These are phyloP conservation scores for Tipula vernalis DNA, from an alignment of 2,888 invertebrate genomes.

Conservation along the genomic window DNA sequence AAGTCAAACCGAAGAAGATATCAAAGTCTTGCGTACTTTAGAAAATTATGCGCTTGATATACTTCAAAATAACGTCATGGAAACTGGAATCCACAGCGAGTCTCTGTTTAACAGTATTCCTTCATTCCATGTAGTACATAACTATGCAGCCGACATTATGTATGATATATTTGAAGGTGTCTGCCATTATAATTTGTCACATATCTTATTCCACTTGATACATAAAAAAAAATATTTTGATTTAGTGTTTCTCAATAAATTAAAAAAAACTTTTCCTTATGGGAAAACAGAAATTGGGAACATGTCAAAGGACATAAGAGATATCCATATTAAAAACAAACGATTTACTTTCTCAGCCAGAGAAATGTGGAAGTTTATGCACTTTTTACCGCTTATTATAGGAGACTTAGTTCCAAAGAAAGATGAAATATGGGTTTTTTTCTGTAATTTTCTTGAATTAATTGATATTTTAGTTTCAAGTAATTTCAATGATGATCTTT, in stretches of 20 bases:
- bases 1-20: background rate
- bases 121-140: no score
- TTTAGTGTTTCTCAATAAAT: background rate
- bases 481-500: background rate
- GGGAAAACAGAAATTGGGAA: no score
- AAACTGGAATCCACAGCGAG: background rate
- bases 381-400: no score
- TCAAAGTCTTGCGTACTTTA: background rate
- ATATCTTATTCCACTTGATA: background rate
- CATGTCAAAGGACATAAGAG: no score
- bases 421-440: background rate
- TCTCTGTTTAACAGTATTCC: background rate
- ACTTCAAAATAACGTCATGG: background rate
- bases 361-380: background rate
- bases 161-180: no score
- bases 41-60: background rate
- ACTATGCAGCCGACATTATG: no score
- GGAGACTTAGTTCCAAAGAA: background rate
- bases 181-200: no score
- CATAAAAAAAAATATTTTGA: background rate
- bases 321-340: no score
- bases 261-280: background rate
- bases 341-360: no score
- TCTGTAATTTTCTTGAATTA: background rate
- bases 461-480: background rate